Evolutionary conservation across 2,797 vertebrate genomes (phyloP).

Genomic region (Gymnothorax reevesii): DNA sequence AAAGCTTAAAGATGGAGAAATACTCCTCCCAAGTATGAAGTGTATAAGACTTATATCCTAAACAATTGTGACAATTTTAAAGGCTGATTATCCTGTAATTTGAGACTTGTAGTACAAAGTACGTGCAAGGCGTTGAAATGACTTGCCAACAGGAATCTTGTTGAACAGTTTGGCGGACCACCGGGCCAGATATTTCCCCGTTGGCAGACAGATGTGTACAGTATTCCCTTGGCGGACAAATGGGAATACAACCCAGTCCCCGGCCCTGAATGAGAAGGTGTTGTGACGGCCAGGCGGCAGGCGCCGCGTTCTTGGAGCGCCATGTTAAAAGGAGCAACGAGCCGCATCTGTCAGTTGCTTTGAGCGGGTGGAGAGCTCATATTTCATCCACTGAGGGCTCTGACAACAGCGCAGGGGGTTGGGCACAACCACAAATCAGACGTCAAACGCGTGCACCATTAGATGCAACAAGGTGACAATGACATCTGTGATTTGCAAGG

Average conservation of each 20-base stretch:
- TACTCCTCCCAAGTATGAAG: neutral
- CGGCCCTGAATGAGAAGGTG: constrained; percentile 41
- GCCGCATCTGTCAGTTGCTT: constrained; percentile 73
- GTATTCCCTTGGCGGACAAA: neutral
- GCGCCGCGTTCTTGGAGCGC: constrained; percentile 65
- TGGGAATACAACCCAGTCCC: neutral
- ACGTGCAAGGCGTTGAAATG: neutral
- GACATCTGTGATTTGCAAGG: neutral
- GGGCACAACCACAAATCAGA: neutral
- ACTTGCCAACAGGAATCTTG: neutral
- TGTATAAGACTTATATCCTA: neutral
- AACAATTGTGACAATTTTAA: neutral
- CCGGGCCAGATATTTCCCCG: neutral
- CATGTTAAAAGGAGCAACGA: constrained; percentile 66
- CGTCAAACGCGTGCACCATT: neutral
- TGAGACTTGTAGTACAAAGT: neutral
- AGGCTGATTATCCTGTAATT: neutral
- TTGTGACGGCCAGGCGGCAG: constrained; percentile 43
- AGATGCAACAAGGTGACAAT: neutral
- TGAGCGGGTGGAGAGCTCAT: constrained; percentile 58
- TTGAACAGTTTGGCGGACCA: neutral
- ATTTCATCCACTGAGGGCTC: constrained; percentile 52
- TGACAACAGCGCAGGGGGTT: constrained; percentile 54
- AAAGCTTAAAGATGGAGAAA: neutral
- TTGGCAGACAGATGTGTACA: neutral